Conservation (phyloP, 2,888 invertebrate genomes). For the Hyposoter didymator region DNA sequence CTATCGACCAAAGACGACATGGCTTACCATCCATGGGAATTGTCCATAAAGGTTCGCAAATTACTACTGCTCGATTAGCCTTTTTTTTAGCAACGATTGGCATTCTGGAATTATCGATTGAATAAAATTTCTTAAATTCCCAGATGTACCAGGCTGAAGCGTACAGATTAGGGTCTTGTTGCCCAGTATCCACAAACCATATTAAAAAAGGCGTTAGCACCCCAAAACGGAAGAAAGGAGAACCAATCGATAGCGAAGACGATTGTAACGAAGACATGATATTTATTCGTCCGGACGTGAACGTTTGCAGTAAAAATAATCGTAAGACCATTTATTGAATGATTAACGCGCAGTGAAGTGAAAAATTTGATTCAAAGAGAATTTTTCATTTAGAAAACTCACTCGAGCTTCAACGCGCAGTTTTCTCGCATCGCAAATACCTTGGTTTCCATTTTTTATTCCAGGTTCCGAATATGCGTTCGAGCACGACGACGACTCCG, state of each 20-base stretch:
- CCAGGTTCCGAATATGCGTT: conserved; percentile 78
- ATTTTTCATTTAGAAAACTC: neutral
- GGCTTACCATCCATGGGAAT: conserved; percentile 89
- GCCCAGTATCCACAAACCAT: conserved; percentile 75
- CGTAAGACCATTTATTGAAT: conserved; percentile 66
- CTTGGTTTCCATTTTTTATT: conserved; percentile 53
- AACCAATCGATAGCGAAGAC: conserved; percentile 86
- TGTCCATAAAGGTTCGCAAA: conserved; percentile 86
- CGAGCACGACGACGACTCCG: conserved; percentile 86
- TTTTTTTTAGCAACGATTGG: no score
- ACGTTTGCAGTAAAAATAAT: conserved; percentile 72
- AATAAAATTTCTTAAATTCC: neutral
- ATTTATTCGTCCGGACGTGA: conserved; percentile 84
- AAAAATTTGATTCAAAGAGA: neutral
- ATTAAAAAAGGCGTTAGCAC: conserved; percentile 74
- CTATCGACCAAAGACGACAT: conserved; percentile 88
- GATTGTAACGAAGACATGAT: conserved; percentile 88
- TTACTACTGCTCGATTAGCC: neutral
- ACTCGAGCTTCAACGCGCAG: no score
- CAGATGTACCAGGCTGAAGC: conserved; percentile 86
- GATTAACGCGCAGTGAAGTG: neutral
- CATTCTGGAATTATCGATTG: neutral
- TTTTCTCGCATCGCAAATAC: neutral
- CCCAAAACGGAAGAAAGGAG: conserved; percentile 84
- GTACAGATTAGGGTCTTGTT: conserved; percentile 84